Evolutionary conservation across 2,797 vertebrate genomes (phyloP).

Genomic region (Hephaestus fuliginosus): DNA sequence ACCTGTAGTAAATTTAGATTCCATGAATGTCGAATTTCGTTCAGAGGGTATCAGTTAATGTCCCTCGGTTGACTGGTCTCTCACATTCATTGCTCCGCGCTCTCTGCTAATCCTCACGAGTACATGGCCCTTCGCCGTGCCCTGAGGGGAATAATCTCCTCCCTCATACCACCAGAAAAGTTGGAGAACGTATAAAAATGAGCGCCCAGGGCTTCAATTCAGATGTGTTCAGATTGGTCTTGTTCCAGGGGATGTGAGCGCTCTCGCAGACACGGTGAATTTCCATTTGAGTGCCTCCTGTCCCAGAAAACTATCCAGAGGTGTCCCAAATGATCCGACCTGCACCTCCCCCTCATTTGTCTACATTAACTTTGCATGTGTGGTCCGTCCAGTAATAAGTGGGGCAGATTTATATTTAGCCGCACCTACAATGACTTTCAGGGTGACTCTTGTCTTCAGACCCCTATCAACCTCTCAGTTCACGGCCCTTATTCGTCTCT

Average conservation of each 20-base stretch:
- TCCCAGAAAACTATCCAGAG: slow-evolving; percentile 86
- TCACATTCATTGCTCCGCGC: slow-evolving; percentile 58
- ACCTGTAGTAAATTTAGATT: slow-evolving; percentile 48
- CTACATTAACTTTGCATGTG: slow-evolving; percentile 86
- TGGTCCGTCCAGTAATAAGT: slow-evolving; percentile 80
- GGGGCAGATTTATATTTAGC: slow-evolving; percentile 87
- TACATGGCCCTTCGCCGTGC: slow-evolving; percentile 52
- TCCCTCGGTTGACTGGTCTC: slow-evolving; percentile 58
- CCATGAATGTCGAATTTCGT: slow-evolving; percentile 56
- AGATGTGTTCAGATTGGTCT: slow-evolving; percentile 74
- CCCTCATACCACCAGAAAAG: slow-evolving; percentile 63
- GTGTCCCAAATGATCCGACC: slow-evolving; percentile 84
- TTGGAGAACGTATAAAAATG: slow-evolving; percentile 53
- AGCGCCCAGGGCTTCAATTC: slow-evolving; percentile 74
- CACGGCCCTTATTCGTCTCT: slow-evolving; percentile 1
- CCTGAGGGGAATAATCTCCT: slow-evolving; percentile 72
- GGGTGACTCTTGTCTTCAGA: slow-evolving; percentile 74
- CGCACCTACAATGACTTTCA: slow-evolving; percentile 81
- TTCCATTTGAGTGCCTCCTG: slow-evolving; percentile 82
- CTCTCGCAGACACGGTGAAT: slow-evolving; percentile 67
- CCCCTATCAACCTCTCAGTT: slow-evolving; percentile 53
- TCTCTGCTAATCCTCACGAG: slow-evolving; percentile 76
- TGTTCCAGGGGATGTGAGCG: slow-evolving; percentile 76
- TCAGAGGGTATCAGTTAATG: slow-evolving; percentile 66
- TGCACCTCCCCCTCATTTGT: slow-evolving; percentile 82